Evolutionary conservation across 2,113 vertebrate genomes (phyloP).

Genomic region (Tragelaphus buxtoni): DNA sequence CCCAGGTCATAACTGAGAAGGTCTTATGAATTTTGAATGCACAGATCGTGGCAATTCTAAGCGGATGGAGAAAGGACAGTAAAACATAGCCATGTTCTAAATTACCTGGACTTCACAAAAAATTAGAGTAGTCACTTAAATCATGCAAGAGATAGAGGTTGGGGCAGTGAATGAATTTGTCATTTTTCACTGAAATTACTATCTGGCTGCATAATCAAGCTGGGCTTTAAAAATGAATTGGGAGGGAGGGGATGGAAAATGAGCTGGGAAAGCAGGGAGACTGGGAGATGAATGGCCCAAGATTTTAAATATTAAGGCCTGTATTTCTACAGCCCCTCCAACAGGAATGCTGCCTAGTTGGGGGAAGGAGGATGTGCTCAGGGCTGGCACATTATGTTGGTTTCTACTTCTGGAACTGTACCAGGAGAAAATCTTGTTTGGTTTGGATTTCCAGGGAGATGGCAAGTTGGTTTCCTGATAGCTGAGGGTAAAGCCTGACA

Average conservation of each 20-base stretch:
- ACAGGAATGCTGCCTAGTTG: slow-evolving; percentile 20
- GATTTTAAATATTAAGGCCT: slow-evolving; percentile 81
- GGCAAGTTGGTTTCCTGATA: slow-evolving; percentile 37
- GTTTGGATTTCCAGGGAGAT: slow-evolving; percentile 58
- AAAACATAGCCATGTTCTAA: slow-evolving; percentile 69
- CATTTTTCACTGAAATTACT: slow-evolving; percentile 80
- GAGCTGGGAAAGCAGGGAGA: slow-evolving; percentile 60
- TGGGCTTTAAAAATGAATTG: slow-evolving; percentile 81
- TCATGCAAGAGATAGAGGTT: slow-evolving; percentile 72
- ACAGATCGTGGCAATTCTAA: slow-evolving; percentile 4
- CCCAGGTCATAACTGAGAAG: slow-evolving; percentile 40
- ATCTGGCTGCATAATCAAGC: slow-evolving; percentile 71
- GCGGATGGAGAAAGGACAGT: slow-evolving; percentile 39
- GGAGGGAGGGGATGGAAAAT: slow-evolving; percentile 36
- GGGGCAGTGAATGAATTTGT: slow-evolving; percentile 69
- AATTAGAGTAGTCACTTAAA: slow-evolving; percentile 66
- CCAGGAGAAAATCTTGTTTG: slow-evolving; percentile 46
- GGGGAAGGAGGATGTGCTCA: not conserved
- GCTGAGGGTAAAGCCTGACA: slow-evolving; percentile 19
- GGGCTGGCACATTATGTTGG: not conserved
- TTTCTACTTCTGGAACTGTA: slow-evolving; percentile 20
- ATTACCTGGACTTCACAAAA: slow-evolving; percentile 76
- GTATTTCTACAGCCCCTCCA: slow-evolving; percentile 74
- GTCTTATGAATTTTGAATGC: slow-evolving; percentile 67
- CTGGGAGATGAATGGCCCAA: slow-evolving; percentile 68